A percentile compares a stretch with the other conserved stretches of the same genome.
phyloP scores from a whole-genome alignment of 2,888 invertebrate species.

The Drosophila aldrichi region DNA sequence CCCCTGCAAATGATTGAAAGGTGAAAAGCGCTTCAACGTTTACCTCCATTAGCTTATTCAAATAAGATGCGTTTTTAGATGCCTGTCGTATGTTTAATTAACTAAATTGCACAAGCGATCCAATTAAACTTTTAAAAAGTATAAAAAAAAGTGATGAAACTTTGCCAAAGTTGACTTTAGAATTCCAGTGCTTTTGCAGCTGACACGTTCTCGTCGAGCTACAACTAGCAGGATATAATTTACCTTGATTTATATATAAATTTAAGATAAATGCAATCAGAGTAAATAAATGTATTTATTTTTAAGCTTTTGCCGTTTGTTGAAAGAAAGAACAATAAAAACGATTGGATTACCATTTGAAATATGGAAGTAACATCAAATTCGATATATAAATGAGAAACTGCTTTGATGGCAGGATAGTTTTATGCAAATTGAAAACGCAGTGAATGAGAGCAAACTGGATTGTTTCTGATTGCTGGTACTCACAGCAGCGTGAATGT shows the following conservation, averaged over 20 bases:
- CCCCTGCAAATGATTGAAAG: slow-evolving; percentile 18
- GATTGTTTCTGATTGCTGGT: slow-evolving; percentile 4
- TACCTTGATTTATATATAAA: background rate
- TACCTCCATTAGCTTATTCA: slow-evolving; percentile 51
- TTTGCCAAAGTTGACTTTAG: slow-evolving; percentile 44
- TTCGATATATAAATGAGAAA: slow-evolving; percentile 7
- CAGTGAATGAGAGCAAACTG: slow-evolving; percentile 21
- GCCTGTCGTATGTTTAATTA: slow-evolving; percentile 59
- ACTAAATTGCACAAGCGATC: slow-evolving; percentile 53
- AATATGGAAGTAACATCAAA: slow-evolving; percentile 33
- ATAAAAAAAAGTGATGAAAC: slow-evolving; percentile 40
- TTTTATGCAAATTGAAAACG: slow-evolving; percentile 36
- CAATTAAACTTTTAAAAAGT: slow-evolving; percentile 58
- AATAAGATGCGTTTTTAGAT: slow-evolving; percentile 40
- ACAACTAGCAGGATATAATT: no score
- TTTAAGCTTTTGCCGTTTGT: background rate
- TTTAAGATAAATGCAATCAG: background rate
- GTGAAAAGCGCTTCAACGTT: slow-evolving; percentile 11
- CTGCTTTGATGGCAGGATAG: slow-evolving; percentile 15
- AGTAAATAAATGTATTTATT: background rate
- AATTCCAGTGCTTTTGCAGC: slow-evolving; percentile 47
- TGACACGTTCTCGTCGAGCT: slow-evolving; percentile 19
- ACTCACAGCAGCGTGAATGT: slow-evolving; percentile 9
- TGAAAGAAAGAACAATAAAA: slow-evolving; percentile 5
- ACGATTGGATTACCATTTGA: slow-evolving; percentile 5